phyloP scores from a whole-genome alignment of 2,888 invertebrate genomes.

The Cosmopolites sordidus region DNA sequence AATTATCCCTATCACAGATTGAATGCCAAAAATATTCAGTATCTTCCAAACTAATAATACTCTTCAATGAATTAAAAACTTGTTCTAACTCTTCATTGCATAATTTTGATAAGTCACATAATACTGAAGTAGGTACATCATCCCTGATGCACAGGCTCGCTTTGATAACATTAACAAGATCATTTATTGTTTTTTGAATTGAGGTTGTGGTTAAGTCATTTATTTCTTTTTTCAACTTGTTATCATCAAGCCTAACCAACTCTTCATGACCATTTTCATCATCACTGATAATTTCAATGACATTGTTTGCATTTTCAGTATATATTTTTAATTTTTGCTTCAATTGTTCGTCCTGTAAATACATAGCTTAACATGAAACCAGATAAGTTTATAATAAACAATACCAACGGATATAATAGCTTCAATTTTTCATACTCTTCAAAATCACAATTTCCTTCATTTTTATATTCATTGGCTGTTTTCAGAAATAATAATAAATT shows the following conservation, averaged over 20 bases:
- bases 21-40: conserved; percentile 27
- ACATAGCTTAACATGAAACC: neutral
- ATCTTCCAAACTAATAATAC: conserved; percentile 26
- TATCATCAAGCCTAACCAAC: neutral
- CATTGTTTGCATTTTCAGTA: neutral
- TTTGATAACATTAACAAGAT: conserved; percentile 27
- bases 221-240: neutral
- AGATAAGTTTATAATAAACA: conserved; percentile 2
- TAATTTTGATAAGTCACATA: conserved; percentile 25
- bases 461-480: conserved; percentile 23
- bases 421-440: conserved; percentile 22
- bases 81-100: conserved; percentile 17
- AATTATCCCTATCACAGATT: conserved; percentile 12
- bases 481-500: conserved; percentile 26
- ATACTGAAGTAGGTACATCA: conserved; percentile 17
- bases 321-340: conserved; percentile 4
- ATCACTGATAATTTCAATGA: neutral
- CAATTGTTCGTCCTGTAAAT: conserved; percentile 14
- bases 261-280: neutral
- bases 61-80: conserved; percentile 22
- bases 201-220: neutral
- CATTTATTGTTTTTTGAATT: conserved; percentile 6
- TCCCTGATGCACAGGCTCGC: conserved; percentile 28
- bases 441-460: conserved; percentile 24
- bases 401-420: conserved; percentile 27